A percentile compares a stretch with the other conserved stretches of the same genome.
phyloP scores from a whole-genome alignment of 2,113 vertebrate genomes.

The Hemiprocne comata region DNA sequence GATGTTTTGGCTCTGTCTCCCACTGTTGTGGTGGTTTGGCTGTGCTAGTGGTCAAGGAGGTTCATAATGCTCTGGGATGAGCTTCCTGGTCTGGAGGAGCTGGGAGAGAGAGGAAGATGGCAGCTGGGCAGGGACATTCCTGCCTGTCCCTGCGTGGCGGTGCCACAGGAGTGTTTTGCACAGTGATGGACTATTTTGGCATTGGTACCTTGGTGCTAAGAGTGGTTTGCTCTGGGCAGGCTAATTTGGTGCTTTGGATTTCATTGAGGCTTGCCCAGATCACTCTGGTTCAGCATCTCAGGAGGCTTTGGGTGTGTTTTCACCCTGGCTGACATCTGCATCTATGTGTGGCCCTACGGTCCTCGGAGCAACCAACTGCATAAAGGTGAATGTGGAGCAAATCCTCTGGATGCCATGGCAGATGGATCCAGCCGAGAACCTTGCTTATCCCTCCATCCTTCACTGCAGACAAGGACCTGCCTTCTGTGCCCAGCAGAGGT shows the following conservation, averaged over 20 bases:
- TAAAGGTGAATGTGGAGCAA: background rate
- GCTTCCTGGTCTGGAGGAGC: background rate
- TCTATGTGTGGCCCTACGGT: fast-evolving
- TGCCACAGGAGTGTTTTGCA: background rate
- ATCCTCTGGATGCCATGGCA: background rate
- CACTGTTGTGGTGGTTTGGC: background rate
- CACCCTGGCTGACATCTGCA: background rate
- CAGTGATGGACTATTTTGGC: background rate
- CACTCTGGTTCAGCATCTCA: background rate
- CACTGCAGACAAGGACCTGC: background rate
- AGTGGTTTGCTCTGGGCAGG: background rate
- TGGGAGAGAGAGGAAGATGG: background rate
- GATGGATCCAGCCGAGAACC: background rate
- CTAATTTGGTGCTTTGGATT: background rate
- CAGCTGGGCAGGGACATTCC: background rate
- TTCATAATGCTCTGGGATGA: background rate
- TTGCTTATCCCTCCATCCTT: background rate
- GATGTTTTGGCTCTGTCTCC: background rate
- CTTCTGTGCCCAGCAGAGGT: background rate
- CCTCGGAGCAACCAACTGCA: background rate
- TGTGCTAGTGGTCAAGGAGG: fast-evolving
- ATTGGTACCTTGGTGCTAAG: background rate
- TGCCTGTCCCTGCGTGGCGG: background rate
- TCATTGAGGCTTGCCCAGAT: background rate
- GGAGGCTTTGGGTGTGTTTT: background rate